Conservation (phyloP, 64 coral and sea anemone species). For the Dendronephthya gigantea region DNA sequence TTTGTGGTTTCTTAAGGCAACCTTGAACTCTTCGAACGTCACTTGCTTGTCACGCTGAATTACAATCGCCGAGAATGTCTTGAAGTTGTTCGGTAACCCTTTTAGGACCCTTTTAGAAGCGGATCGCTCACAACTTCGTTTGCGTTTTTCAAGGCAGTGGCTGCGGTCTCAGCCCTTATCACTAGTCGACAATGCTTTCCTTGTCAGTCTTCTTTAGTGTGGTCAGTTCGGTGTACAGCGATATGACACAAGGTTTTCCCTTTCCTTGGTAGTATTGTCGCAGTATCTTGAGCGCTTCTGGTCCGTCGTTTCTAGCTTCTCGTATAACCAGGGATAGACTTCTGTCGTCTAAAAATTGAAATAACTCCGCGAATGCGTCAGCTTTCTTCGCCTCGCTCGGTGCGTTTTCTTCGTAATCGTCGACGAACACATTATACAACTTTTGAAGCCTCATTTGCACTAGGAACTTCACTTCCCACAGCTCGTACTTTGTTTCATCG, state of each 20-base stretch:
- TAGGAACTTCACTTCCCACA: conserved; percentile 25
- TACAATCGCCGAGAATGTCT: too few relatives aligned
- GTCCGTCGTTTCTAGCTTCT: background rate
- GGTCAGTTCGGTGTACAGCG: background rate
- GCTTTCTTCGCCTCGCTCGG: conserved; percentile 13
- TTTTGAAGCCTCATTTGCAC: conserved; percentile 24
- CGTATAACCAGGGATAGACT: background rate
- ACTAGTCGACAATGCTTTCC: too few relatives aligned
- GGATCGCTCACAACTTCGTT: too few relatives aligned
- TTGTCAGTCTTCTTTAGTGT: background rate
- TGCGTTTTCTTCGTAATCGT: background rate
- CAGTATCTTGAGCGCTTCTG: background rate
- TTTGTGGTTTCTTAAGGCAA: too few relatives aligned
- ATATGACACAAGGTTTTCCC: background rate
- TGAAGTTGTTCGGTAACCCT: too few relatives aligned
- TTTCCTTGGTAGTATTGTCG: background rate
- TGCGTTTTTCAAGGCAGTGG: too few relatives aligned
- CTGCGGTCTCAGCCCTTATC: too few relatives aligned
- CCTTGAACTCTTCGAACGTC: too few relatives aligned
- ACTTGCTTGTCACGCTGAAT: too few relatives aligned
- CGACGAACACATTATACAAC: conserved; percentile 13
- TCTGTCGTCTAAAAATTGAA: background rate
- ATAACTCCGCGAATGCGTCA: background rate
- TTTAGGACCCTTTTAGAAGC: too few relatives aligned
- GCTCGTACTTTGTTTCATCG: conserved; percentile 1